Percentiles rank a stretch among this genome's conserved stretches.
Conservation (phyloP, 2,113 vertebrate genomes). For the Plecturocebus donacophilus region DNA sequence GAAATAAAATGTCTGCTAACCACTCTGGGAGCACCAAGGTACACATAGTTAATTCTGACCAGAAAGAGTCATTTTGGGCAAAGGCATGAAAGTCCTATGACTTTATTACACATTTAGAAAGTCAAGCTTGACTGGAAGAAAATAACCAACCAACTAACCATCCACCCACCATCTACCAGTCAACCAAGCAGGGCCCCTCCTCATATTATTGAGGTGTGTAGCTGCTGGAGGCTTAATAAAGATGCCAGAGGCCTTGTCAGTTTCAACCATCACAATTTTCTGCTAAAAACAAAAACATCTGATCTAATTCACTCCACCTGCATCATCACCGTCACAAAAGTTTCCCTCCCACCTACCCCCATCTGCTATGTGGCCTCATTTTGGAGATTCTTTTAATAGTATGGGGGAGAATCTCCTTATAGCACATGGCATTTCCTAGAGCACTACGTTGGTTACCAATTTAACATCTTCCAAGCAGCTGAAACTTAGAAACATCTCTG, state of each 20-base stretch:
- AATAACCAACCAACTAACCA: neutral
- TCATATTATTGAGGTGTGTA: neutral
- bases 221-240: neutral
- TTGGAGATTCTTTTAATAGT: neutral
- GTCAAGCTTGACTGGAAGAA: neutral
- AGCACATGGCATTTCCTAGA: neutral
- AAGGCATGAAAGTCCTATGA: neutral
- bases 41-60: neutral
- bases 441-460: neutral
- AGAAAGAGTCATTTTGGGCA: neutral
- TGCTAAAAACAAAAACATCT: constrained; percentile 33
- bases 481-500: neutral
- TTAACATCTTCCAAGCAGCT: constrained; percentile 31
- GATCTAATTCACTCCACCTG: neutral
- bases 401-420: neutral
- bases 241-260: neutral
- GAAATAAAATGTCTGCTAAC: neutral
- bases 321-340: neutral
- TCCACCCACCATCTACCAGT: neutral
- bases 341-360: neutral
- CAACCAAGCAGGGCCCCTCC: neutral
- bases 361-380: neutral
- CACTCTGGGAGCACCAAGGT: neutral
- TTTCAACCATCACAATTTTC: neutral
- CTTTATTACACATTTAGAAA: neutral